Percentiles rank a stretch among this genome's conserved stretches.
Conservation (phyloP, 2,888 invertebrate genomes). For the Theretra japonica region DNA sequence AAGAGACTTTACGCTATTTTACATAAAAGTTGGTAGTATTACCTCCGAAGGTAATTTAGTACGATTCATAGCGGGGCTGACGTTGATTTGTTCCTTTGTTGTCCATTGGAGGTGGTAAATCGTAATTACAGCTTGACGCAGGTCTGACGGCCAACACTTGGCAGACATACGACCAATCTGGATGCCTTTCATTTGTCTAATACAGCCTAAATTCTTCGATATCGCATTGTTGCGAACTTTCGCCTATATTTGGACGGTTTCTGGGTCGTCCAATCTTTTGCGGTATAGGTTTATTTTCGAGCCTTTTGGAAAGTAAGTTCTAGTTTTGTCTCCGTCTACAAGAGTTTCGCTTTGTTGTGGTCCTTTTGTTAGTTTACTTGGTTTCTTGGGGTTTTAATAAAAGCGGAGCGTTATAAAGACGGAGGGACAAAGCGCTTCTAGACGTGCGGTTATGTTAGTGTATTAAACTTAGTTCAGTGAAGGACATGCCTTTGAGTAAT, state of each 20-base stretch:
- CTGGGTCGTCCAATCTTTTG: constrained; percentile 12
- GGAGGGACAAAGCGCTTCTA: neutral
- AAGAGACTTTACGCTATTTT: constrained; percentile 35
- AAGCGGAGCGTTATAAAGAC: constrained; percentile 1
- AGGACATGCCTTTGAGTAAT: neutral
- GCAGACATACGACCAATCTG: constrained; percentile 25
- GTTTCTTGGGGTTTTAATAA: constrained; percentile 12
- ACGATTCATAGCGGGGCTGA: constrained; percentile 38
- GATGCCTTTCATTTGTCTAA: constrained; percentile 21
- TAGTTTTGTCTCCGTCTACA: constrained; percentile 5
- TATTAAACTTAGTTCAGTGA: neutral
- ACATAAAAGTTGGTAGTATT: constrained; percentile 25
- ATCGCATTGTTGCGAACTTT: constrained; percentile 13
- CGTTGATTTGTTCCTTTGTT: constrained; percentile 61
- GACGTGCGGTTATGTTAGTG: neutral
- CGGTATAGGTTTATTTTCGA: constrained; percentile 14
- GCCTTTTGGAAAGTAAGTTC: constrained; percentile 17
- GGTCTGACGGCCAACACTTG: constrained; percentile 51
- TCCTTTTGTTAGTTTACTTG: constrained; percentile 15
- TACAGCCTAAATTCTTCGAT: constrained; percentile 17
- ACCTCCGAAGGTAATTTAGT: constrained; percentile 9
- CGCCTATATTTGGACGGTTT: constrained; percentile 8
- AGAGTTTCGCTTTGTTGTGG: constrained; percentile 13
- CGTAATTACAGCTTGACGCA: constrained; percentile 64
- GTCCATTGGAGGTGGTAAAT: constrained; percentile 62